Percentiles rank a stretch among this genome's conserved stretches.
These are phyloP conservation scores for Choloepus hoffmanni DNA, from an alignment of 2,113 vertebrate species.

Conservation along the genomic window DNA sequence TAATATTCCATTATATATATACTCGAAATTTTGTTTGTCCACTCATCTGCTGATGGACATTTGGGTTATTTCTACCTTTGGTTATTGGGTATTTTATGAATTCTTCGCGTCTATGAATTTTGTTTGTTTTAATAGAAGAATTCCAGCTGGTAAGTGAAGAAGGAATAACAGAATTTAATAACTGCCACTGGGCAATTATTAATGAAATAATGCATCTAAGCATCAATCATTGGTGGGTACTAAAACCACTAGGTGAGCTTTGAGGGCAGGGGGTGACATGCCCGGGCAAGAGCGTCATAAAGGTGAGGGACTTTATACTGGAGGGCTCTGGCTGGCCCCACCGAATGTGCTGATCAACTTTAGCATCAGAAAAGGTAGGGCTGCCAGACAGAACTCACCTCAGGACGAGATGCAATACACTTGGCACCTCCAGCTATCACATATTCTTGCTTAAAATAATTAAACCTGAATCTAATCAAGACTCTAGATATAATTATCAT, in stretches of 20 bases:
- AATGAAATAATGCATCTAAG: not conserved
- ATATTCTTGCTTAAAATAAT: not conserved
- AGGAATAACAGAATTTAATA: not conserved
- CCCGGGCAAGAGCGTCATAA: not conserved
- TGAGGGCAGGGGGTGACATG: not conserved
- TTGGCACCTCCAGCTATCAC: not conserved
- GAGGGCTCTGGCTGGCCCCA: not conserved
- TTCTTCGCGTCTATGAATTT: too few species aligned
- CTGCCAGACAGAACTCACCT: not conserved
- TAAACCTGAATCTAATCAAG: not conserved
- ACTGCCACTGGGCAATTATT: not conserved
- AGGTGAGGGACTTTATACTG: not conserved
- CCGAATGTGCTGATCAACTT: too few species aligned
- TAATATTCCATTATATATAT: too few species aligned
- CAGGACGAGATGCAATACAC: not conserved
- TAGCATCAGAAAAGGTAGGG: not conserved
- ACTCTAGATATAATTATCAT: not conserved
- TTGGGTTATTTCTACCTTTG: too few species aligned
- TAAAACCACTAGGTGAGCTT: not conserved
- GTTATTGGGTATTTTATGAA: too few species aligned
- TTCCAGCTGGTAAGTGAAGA: not conserved
- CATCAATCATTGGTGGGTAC: not conserved
- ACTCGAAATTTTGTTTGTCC: too few species aligned
- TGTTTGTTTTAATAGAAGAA: not conserved
- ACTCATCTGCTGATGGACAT: too few species aligned